Conservation (phyloP, 1,140 invertebrate genomes). For the Homalodisca vitripennis region DNA sequence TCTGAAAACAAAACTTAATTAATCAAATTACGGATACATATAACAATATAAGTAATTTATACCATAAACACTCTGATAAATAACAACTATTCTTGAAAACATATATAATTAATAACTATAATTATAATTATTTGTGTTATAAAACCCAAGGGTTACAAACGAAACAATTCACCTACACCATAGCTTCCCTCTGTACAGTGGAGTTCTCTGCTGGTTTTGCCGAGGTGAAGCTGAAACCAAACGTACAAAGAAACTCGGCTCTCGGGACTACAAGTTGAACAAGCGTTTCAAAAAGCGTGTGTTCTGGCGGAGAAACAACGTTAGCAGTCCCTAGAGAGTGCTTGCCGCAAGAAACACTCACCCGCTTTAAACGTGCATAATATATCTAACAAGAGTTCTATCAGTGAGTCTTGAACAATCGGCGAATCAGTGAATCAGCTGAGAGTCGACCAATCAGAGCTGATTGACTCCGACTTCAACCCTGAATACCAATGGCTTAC, state of each 20-base stretch:
- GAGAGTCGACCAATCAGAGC: neutral
- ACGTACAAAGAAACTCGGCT: neutral
- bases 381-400: slow-evolving; percentile 4
- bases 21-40: no score
- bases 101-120: no score
- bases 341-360: slow-evolving; percentile 9
- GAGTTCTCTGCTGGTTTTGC: neutral
- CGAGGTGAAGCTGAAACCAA: neutral
- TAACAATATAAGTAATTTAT: no score
- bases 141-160: no score
- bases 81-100: no score
- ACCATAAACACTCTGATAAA: no score
- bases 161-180: no score
- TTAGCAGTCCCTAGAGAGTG: neutral
- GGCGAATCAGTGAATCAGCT: slow-evolving; percentile 1
- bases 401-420: neutral
- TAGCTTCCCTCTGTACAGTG: no score
- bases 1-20: no score
- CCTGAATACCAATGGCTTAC: slow-evolving; percentile 14
- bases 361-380: neutral
- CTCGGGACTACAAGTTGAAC: neutral
- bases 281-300: neutral
- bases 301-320: slow-evolving; percentile 1
- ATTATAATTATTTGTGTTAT: no score
- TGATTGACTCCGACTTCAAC: no score